Conservation (phyloP, 2,113 vertebrate genomes). For the Colinus virginianus region DNA sequence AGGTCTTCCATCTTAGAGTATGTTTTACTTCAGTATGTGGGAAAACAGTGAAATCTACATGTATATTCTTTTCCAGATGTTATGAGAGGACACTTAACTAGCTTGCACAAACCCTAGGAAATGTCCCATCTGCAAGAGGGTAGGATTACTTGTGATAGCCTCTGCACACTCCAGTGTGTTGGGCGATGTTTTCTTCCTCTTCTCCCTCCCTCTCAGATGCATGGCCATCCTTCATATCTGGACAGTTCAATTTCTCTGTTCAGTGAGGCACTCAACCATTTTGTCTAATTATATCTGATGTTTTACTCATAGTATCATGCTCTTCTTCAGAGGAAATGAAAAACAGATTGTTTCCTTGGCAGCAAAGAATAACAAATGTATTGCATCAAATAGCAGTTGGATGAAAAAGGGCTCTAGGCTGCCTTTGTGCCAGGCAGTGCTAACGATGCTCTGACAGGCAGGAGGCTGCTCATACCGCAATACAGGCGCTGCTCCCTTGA, state of each 20-base stretch:
- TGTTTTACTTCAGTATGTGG: neutral
- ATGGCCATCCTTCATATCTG: neutral
- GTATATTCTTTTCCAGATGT: neutral
- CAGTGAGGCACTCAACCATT: slow-evolving; percentile 57
- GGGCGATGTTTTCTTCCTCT: neutral
- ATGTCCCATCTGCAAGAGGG: neutral
- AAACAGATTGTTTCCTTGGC: slow-evolving; percentile 78
- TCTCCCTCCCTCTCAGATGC: neutral
- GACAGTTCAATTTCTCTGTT: slow-evolving; percentile 32
- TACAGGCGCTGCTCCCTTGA: slow-evolving; percentile 4
- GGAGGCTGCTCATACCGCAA: slow-evolving; percentile 16
- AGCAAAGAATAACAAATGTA: slow-evolving; percentile 70
- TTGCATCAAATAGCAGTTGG: slow-evolving; percentile 53
- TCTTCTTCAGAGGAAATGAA: slow-evolving; percentile 77
- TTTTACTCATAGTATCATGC: slow-evolving; percentile 71
- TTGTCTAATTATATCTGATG: slow-evolving; percentile 71
- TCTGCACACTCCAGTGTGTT: neutral
- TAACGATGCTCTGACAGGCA: slow-evolving; percentile 53
- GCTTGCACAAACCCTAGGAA: neutral
- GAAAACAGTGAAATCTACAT: neutral
- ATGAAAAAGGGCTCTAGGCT: slow-evolving; percentile 64
- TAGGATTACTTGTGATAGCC: neutral
- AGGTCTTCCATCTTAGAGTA: neutral
- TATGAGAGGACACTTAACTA: neutral
- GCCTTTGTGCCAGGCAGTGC: neutral